Percentiles rank a stretch among this genome's conserved stretches.
Conservation (phyloP, 1,140 invertebrate species). For the Aphelinus atriplicis region DNA sequence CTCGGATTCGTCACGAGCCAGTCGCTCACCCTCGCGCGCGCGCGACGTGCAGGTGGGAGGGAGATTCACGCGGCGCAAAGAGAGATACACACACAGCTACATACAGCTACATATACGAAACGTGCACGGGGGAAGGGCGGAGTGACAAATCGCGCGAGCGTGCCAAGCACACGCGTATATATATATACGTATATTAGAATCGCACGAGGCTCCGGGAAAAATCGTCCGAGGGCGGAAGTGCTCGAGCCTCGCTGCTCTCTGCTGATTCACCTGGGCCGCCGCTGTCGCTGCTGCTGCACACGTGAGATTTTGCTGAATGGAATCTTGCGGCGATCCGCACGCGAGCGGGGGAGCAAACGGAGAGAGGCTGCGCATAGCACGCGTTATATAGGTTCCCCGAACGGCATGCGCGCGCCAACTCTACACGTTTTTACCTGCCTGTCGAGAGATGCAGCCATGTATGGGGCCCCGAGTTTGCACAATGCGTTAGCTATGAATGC, state of each 20-base stretch:
- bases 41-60: too few relatives aligned
- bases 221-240: background rate
- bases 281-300: background rate
- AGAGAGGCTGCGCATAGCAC: background rate
- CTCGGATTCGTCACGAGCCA: too few relatives aligned
- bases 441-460: background rate
- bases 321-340: background rate
- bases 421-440: background rate
- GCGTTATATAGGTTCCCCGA: background rate
- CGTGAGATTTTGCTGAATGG: conserved; percentile 2
- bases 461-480: background rate
- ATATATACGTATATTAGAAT: too few relatives aligned
- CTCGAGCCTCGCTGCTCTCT: too few relatives aligned
- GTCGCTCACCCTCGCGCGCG: too few relatives aligned
- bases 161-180: too few relatives aligned
- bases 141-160: conserved; percentile 9
- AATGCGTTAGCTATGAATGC: background rate
- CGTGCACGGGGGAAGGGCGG: background rate
- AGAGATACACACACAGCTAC: too few relatives aligned
- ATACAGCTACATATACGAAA: too few relatives aligned
- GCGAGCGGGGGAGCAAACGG: background rate
- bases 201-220: background rate
- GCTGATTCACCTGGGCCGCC: background rate
- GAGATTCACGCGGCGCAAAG: too few relatives aligned
- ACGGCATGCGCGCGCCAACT: background rate